A percentile compares a stretch with the other conserved stretches of the same genome.
Evolutionary conservation across 2,888 invertebrate genomes (phyloP).

Genomic region (Drosophila neotestacea): DNA sequence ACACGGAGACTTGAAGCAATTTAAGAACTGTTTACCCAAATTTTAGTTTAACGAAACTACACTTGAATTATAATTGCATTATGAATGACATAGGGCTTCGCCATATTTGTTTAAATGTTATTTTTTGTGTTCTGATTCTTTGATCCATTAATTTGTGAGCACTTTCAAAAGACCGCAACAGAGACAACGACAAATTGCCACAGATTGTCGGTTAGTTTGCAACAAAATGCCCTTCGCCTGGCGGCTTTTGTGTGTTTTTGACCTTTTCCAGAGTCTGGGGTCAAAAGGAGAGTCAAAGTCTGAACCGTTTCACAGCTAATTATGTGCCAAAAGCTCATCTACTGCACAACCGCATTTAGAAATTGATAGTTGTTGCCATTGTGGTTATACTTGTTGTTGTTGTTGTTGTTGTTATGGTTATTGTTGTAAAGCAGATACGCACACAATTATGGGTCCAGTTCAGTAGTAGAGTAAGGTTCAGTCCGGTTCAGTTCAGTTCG

Average conservation of each 20-base stretch:
- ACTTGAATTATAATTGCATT: conserved; percentile 6
- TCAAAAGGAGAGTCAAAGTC: background rate
- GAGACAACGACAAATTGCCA: conserved; percentile 28
- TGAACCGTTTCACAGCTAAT: conserved; percentile 46
- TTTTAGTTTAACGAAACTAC: conserved; percentile 1
- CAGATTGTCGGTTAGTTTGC: conserved; percentile 43
- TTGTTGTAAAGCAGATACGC: conserved; percentile 2
- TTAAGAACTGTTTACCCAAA: background rate
- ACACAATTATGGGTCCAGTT: conserved; percentile 32
- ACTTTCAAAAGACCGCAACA: conserved; percentile 16
- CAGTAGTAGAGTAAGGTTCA: background rate
- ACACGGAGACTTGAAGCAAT: background rate
- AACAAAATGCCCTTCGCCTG: conserved; percentile 18
- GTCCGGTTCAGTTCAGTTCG: background rate
- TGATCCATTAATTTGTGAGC: conserved; percentile 15
- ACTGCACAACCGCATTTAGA: conserved; percentile 44
- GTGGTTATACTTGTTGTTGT: conserved; percentile 15
- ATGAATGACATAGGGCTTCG: background rate
- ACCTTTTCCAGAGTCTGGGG: background rate
- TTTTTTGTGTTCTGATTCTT: background rate
- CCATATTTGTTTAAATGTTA: background rate
- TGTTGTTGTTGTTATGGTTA: background rate
- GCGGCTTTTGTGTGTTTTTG: conserved; percentile 9
- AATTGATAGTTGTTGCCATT: conserved; percentile 48
- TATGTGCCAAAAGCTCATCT: conserved; percentile 49